Evolutionary conservation across 1,140 invertebrate species (phyloP).

Genomic region (Zophobas morio): DNA sequence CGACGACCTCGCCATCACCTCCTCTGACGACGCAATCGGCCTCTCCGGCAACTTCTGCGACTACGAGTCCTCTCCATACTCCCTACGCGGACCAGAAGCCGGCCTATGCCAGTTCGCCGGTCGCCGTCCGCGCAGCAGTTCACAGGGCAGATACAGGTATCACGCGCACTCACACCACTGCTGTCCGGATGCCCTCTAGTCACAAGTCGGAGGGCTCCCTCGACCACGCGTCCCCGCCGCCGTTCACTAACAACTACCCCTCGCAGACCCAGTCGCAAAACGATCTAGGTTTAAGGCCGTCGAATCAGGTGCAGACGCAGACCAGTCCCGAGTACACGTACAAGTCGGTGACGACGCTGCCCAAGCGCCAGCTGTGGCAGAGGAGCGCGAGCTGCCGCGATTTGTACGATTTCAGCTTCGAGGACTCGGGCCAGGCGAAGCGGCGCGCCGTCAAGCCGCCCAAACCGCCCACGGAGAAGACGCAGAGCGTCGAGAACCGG

Average conservation of each 20-base stretch:
- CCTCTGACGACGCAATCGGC: constrained; percentile 67
- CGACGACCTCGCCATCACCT: constrained; percentile 67
- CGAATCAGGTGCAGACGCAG: constrained; percentile 67
- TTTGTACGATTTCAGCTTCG: constrained; percentile 80
- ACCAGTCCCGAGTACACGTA: constrained; percentile 59
- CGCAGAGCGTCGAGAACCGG: constrained; percentile 65
- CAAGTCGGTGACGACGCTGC: constrained; percentile 59
- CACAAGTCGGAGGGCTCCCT: constrained; percentile 63
- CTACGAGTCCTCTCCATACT: constrained; percentile 64
- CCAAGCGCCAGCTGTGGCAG: constrained; percentile 75
- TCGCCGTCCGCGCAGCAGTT: constrained; percentile 67
- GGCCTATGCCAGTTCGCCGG: constrained; percentile 59
- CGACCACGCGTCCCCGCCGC: constrained; percentile 51
- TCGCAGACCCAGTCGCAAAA: constrained; percentile 65
- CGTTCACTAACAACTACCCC: constrained; percentile 63
- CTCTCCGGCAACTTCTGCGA: constrained; percentile 65
- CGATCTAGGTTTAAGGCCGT: constrained; percentile 56
- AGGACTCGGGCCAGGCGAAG: constrained; percentile 76
- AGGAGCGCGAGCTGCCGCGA: constrained; percentile 86
- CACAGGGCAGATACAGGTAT: constrained; percentile 68
- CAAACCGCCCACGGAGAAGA: constrained; percentile 57
- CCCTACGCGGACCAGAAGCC: constrained; percentile 50
- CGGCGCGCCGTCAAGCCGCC: constrained; percentile 66
- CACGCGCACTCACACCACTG: constrained; percentile 62
- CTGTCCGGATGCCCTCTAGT: constrained; percentile 66